Evolutionary conservation across 2,113 vertebrate species (phyloP).

Genomic region (Gadus chalcogrammus): DNA sequence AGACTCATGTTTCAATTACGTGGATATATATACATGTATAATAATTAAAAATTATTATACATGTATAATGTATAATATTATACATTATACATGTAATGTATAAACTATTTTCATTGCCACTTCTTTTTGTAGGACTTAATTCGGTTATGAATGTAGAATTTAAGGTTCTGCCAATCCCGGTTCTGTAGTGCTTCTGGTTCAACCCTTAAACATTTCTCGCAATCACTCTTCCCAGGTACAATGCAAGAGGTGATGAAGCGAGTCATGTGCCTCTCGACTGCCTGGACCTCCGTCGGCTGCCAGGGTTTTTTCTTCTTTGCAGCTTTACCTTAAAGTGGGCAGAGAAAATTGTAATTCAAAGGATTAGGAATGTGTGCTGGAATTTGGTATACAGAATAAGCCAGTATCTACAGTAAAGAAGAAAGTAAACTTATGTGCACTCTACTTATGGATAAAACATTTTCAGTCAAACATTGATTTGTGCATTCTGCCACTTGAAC

Average conservation of each 20-base stretch:
- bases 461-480: not conserved
- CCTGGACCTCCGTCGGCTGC: slow-evolving; percentile 20
- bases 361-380: slow-evolving; percentile 9
- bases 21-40: too few relatives aligned
- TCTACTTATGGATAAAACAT: not conserved
- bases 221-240: slow-evolving; percentile 12
- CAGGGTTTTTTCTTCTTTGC: slow-evolving; percentile 16
- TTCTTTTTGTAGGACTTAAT: slow-evolving; percentile 16
- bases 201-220: slow-evolving; percentile 17
- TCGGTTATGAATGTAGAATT: slow-evolving; percentile 20
- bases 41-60: too few relatives aligned
- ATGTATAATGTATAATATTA: too few relatives aligned
- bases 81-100: too few relatives aligned
- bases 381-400: not conserved
- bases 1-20: too few relatives aligned
- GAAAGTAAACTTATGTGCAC: too few relatives aligned
- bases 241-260: slow-evolving; percentile 11
- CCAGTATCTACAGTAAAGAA: not conserved
- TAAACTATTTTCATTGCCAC: not conserved
- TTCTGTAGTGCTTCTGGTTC: slow-evolving; percentile 21
- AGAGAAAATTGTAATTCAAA: slow-evolving; percentile 15
- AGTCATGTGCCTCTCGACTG: slow-evolving; percentile 20
- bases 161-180: slow-evolving; percentile 20
- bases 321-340: slow-evolving; percentile 16
- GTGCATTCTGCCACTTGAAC: not conserved